Base-by-base conservation (phyloP, 1,140 invertebrate genomes). In the Calliphora vicina region DNA sequence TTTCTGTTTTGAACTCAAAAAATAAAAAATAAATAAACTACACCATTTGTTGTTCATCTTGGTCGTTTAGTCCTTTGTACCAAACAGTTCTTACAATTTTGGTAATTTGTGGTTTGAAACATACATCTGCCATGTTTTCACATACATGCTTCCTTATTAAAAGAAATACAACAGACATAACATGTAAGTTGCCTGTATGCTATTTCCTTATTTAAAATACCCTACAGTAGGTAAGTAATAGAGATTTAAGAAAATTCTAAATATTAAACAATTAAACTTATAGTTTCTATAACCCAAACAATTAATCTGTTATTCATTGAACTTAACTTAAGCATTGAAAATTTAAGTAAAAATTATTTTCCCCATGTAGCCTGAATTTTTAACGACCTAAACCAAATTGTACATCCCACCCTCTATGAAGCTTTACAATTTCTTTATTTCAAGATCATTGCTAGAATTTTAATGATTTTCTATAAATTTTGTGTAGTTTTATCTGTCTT, bases 21-120 rank as follows among this genome's bases (percentile, higher is more conserved):
- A 23, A 67, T 10, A 67, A 13, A 57, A 57, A 2, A 2, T 35
- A 35, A 35, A 35, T 50, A 50, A 50, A 50, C 45, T 50, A 67
- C 61, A 67, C n/a, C 61, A 67, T 67, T 67, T 67, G 20, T 25
- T 67, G 61, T 67, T 67, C 61, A 67, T 23, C n/a, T 67, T 67
- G 9, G n/a, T 6, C 61, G n/a, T 67, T 67, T 20, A 67, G n/a
- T 67, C 61, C 20, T 67, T 67, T n/a, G 17, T 67, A 67, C n/a
- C 61, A 67, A 9, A 23, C 1, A 12, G n/a, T 67, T 67, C 61
- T 23, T 12, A 67, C 23, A 67, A 23, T 67, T 67, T 67, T 67
- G n/a, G 61, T 67, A 67, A 67, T 67, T 67, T 67, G 61, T 67
- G 61, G 61, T 67, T 67, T 67, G 61, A 67, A 67, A n/a, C 61